phyloP scores from a whole-genome alignment of 2,797 vertebrate species.

The Galagoides demidoff region DNA sequence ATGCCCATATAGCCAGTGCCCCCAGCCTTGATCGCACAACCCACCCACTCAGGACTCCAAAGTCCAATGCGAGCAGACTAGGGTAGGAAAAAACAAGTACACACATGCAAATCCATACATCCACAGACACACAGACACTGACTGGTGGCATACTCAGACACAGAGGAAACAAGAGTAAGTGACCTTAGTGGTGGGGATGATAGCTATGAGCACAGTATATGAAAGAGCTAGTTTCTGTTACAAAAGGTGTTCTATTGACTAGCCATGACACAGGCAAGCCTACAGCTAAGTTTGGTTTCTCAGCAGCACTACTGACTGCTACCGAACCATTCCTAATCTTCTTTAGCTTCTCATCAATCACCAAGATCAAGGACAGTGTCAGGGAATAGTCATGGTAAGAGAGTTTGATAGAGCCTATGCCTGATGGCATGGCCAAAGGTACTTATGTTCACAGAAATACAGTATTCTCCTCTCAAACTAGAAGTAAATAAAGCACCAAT shows the following conservation, averaged over 20 bases:
- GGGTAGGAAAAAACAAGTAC: neutral
- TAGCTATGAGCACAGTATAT: neutral
- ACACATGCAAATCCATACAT: slow-evolving; percentile 61
- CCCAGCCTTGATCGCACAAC: neutral
- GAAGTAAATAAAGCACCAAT: neutral
- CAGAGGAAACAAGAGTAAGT: slow-evolving; percentile 17
- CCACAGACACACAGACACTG: slow-evolving; percentile 60
- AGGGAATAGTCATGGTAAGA: neutral
- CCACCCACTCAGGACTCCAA: neutral
- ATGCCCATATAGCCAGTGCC: neutral
- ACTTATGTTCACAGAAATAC: neutral
- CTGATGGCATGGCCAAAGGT: neutral
- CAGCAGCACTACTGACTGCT: neutral
- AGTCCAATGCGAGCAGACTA: neutral
- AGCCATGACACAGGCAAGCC: neutral
- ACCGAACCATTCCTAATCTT: neutral
- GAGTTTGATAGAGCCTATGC: neutral
- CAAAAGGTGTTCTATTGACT: neutral
- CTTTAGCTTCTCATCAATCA: neutral
- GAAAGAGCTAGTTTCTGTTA: neutral
- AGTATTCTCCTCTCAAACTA: neutral
- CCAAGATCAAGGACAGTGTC: neutral
- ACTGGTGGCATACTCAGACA: slow-evolving; percentile 62
- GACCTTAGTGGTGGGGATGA: neutral
- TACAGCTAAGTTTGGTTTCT: neutral